Evolutionary conservation across 2,888 invertebrate genomes (phyloP).

Genomic region (Steinernema hermaphroditum): DNA sequence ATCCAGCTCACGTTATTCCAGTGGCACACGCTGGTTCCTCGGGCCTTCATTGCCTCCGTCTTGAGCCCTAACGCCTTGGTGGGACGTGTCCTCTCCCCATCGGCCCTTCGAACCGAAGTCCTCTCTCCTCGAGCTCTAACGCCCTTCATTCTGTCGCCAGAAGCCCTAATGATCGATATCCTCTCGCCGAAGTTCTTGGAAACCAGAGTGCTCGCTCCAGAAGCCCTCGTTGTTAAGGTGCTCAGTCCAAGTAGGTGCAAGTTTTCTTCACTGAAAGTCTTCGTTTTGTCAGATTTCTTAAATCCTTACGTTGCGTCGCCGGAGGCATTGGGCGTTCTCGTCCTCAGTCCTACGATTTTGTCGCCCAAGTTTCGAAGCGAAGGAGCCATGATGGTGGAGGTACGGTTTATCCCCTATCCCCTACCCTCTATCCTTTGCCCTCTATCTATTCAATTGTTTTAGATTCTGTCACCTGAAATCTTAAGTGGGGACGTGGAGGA

Average conservation of each 20-base stretch:
- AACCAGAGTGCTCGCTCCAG: constrained; percentile 56
- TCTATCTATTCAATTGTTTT: neutral
- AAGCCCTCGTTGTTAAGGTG: constrained; percentile 57
- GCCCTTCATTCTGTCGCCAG: constrained; percentile 59
- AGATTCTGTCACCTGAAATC: constrained; percentile 35
- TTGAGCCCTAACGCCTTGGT: constrained; percentile 58
- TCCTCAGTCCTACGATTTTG: constrained; percentile 58
- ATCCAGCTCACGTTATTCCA: constrained; percentile 31
- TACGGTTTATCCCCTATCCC: no score
- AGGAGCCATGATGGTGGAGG: constrained; percentile 54
- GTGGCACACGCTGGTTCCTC: constrained; percentile 53
- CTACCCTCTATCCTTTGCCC: neutral
- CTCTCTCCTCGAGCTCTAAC: constrained; percentile 57
- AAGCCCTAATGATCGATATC: constrained; percentile 51
- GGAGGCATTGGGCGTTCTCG: constrained; percentile 51
- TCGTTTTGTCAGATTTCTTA: constrained; percentile 29
- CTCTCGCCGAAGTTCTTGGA: constrained; percentile 56
- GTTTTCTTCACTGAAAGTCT: neutral
- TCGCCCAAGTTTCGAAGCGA: constrained; percentile 56
- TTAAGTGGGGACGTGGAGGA: constrained; percentile 29
- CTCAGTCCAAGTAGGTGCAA: constrained; percentile 54
- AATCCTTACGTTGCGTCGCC: constrained; percentile 46
- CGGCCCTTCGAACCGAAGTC: constrained; percentile 58
- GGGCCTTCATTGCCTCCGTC: constrained; percentile 61
- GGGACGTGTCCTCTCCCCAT: constrained; percentile 55